Percentiles rank a stretch among this genome's conserved stretches.
phyloP scores from a whole-genome alignment of 2,797 vertebrate species.

The Enteromius radiatus region DNA sequence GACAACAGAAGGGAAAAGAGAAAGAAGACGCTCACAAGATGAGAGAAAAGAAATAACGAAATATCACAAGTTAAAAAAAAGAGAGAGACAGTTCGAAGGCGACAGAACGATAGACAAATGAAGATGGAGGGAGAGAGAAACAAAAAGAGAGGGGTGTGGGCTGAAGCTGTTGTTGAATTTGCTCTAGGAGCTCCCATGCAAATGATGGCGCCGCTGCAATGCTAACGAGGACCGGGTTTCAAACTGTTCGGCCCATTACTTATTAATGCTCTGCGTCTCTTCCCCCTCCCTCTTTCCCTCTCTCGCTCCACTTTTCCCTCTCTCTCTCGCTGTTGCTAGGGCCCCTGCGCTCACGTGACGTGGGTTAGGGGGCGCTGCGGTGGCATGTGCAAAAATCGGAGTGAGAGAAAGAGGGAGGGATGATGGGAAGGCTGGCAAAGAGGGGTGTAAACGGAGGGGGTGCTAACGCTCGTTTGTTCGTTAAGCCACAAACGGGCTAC shows the following conservation, averaged over 20 bases:
- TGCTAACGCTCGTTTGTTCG: conserved; percentile 44
- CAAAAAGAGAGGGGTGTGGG: conserved; percentile 33
- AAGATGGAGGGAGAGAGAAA: conserved; percentile 11
- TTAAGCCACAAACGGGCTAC: conserved; percentile 46
- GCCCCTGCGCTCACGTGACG: conserved; percentile 77
- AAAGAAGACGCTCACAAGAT: conserved; percentile 26
- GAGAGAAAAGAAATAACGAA: conserved; percentile 31
- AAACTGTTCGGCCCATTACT: conserved; percentile 84
- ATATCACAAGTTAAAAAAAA: conserved; percentile 64
- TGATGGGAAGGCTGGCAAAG: conserved; percentile 13
- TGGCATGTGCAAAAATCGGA: conserved; percentile 64
- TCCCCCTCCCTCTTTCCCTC: conserved; percentile 67
- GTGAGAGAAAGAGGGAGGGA: conserved; percentile 30
- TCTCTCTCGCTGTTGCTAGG: conserved; percentile 81
- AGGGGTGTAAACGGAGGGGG: conserved; percentile 28
- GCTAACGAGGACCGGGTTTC: conserved; percentile 81
- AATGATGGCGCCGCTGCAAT: conserved; percentile 78
- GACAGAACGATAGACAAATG: conserved; percentile 23
- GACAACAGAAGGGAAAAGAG: conserved; percentile 45
- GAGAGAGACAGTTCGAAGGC: background rate
- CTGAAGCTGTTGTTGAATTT: conserved; percentile 63
- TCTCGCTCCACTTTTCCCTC: conserved; percentile 73
- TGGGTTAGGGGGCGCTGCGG: conserved; percentile 80
- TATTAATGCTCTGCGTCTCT: conserved; percentile 82
- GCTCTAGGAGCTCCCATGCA: conserved; percentile 78